Conservation (phyloP, 1,140 invertebrate genomes). For the Zaprionus lachaisei region DNA sequence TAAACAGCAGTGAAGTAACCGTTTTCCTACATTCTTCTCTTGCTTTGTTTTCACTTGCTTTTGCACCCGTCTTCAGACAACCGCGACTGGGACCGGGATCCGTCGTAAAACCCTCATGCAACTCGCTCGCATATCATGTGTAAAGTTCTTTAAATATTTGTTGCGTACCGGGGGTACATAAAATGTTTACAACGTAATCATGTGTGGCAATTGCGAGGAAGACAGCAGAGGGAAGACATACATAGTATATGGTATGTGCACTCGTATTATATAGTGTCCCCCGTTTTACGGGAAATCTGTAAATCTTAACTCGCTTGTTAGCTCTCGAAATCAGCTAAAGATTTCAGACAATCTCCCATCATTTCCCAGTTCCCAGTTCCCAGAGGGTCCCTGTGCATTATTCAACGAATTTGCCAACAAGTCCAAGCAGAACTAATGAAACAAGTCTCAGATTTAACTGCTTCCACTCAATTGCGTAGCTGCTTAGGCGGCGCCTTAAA, state of each 20-base stretch:
- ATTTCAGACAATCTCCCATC: neutral
- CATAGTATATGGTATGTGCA: neutral
- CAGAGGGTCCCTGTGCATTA: neutral
- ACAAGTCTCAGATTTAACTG: slow-evolving; percentile 33
- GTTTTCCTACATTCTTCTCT: slow-evolving; percentile 27
- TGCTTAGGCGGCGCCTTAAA: slow-evolving; percentile 25
- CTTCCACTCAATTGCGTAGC: slow-evolving; percentile 62
- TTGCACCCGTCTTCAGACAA: slow-evolving; percentile 56
- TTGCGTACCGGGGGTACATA: slow-evolving; percentile 54
- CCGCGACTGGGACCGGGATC: slow-evolving; percentile 6
- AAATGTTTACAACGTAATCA: slow-evolving; percentile 75
- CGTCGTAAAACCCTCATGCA: slow-evolving; percentile 48
- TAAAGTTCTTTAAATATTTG: slow-evolving; percentile 81
- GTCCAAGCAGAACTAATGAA: slow-evolving; percentile 21
- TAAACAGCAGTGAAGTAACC: slow-evolving; percentile 65
- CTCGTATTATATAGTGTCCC: slow-evolving; percentile 2
- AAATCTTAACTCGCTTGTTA: slow-evolving; percentile 6
- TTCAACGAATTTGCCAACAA: slow-evolving; percentile 16
- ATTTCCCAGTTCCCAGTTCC: neutral
- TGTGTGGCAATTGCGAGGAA: slow-evolving; percentile 68
- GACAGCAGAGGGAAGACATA: slow-evolving; percentile 16
- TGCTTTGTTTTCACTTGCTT: slow-evolving; percentile 24
- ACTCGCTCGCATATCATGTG: slow-evolving; percentile 74
- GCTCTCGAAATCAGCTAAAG: neutral
- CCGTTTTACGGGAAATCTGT: slow-evolving; percentile 1